Evolutionary conservation across 2,888 invertebrate species (phyloP), one percentile per base, ranked within the genome.

Genomic region (Cryptus armator): DNA sequence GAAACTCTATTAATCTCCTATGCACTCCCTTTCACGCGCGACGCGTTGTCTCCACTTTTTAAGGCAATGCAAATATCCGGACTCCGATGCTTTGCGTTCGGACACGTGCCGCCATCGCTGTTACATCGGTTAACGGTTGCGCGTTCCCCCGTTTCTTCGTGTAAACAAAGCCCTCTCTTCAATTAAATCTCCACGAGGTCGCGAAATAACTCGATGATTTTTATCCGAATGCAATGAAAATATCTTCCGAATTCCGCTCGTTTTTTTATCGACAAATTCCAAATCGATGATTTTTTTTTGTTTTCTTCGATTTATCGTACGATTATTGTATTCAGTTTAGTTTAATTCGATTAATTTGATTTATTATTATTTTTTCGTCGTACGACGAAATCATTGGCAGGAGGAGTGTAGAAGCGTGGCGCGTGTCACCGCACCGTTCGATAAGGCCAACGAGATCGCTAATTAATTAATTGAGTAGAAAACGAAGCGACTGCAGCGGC

Each of bases 401-500:
- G 1, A 37, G 53, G 2, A 66, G 70, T 51, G 44, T n/a, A 56
- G 37, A 67, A 43, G 66, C 53, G 66, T 74, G 72, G 66, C 72
- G 56, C 72, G 80, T 72, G 72, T 32, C 72, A 44, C 12, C 67
- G 19, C 19, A 51, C 62, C 70, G 43, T 66, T 67, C 74, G 74
- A 81, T 75, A 75, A 74, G 46, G 37, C 66, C 53, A 48, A 74
- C 74, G 81, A 68, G 81, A 68, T 81, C 67, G 81, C 56, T 48
- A 68, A 81, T 81, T 81, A 74, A 74, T 81, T 59, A 81, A 81
- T 81, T 37, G 81, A 68, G 74, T 59, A 68, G 16, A 67, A 80
- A 72, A 80, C 37, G 67, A 74, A 67, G 72, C 72, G 67, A 14
- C 46, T 29, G 37, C 85, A 86, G 87, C 90, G 89, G 79, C 88